These are phyloP conservation scores for Fabriciana adippe DNA, from an alignment of 2,888 invertebrate species.

Conservation along the genomic window DNA sequence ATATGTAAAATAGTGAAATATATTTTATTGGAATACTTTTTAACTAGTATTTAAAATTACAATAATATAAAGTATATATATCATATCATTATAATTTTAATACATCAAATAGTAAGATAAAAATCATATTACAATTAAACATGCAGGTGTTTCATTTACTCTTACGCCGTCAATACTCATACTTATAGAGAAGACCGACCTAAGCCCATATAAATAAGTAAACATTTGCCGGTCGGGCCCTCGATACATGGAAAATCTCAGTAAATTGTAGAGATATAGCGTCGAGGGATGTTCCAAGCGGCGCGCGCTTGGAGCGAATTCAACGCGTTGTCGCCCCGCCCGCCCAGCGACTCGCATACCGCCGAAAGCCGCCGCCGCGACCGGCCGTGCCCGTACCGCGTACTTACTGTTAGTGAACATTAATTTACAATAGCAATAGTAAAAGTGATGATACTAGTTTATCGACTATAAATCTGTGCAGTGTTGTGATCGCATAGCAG, in stretches of 20 bases:
- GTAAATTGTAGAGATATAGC: conserved; percentile 44
- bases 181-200: neutral
- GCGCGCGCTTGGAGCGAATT: conserved; percentile 56
- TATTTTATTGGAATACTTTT: too few relatives aligned
- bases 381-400: conserved; percentile 62
- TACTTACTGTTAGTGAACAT: conserved; percentile 60
- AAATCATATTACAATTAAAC: too few relatives aligned
- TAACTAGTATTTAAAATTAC: too few relatives aligned
- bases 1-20: neutral
- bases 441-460: conserved; percentile 80
- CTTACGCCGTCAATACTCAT: too few relatives aligned
- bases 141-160: too few relatives aligned
- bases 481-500: conserved; percentile 79
- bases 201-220: conserved; percentile 23
- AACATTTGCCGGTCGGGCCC: conserved; percentile 32
- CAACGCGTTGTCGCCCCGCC: conserved; percentile 55
- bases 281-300: conserved; percentile 55
- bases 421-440: conserved; percentile 76
- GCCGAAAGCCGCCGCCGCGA: conserved; percentile 63
- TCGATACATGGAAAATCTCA: conserved; percentile 31
- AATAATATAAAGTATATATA: too few relatives aligned
- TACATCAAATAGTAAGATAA: too few relatives aligned
- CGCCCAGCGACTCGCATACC: conserved; percentile 58
- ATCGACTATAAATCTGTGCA: conserved; percentile 79
- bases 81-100: too few relatives aligned